phyloP scores from a whole-genome alignment of 1,140 invertebrate genomes.

The Streblospio benedicti region DNA sequence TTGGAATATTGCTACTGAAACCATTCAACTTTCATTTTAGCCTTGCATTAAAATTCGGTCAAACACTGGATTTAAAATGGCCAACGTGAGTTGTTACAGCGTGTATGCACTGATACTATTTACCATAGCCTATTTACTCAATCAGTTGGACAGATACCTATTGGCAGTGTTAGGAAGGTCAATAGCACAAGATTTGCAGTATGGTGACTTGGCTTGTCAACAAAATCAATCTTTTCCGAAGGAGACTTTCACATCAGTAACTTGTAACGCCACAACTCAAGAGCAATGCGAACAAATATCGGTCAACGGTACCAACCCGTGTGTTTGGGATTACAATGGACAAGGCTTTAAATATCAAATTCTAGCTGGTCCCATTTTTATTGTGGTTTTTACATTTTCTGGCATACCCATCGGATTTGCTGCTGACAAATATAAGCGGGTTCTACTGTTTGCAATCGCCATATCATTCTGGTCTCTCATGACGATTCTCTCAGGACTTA shows the following conservation, averaged over 20 bases:
- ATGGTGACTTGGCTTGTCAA: conserved; percentile 78
- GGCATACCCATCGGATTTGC: conserved; percentile 76
- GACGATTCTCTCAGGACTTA: conserved; percentile 68
- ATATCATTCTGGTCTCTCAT: conserved; percentile 72
- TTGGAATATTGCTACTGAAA: too few species aligned
- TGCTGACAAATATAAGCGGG: conserved; percentile 55
- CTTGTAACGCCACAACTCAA: background rate
- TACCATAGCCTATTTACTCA: conserved; percentile 45
- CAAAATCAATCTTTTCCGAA: conserved; percentile 56
- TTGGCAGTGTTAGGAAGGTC: conserved; percentile 43
- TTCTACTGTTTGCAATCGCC: conserved; percentile 64
- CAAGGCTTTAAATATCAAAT: conserved; percentile 84
- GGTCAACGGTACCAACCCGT: conserved; percentile 54
- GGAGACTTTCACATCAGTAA: background rate
- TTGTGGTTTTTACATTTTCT: conserved; percentile 77
- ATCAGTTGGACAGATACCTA: conserved; percentile 47
- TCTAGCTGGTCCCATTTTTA: conserved; percentile 81
- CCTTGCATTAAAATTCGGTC: too few species aligned
- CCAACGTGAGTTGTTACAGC: too few species aligned
- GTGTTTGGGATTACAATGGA: conserved; percentile 87
- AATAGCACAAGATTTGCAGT: conserved; percentile 58
- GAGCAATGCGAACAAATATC: too few species aligned
- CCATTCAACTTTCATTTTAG: too few species aligned
- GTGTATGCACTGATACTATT: conserved; percentile 42
- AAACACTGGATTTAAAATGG: too few species aligned